Conservation (phyloP, 1,140 invertebrate genomes). For the Nebria ingens region DNA sequence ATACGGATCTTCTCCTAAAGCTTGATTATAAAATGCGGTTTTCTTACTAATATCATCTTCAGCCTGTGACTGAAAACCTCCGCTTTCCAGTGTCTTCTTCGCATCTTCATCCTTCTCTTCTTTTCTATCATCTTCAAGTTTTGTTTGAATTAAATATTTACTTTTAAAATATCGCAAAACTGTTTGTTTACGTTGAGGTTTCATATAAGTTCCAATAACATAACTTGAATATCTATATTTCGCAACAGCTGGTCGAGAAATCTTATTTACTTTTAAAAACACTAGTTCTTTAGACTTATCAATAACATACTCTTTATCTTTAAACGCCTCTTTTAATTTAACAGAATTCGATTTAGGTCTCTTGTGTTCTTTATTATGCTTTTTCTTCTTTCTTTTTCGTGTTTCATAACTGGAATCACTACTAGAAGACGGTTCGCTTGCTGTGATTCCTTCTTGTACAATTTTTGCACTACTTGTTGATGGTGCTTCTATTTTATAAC, state of each 20-base stretch:
- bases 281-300: conserved; percentile 37
- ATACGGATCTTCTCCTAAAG: conserved; percentile 36
- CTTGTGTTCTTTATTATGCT: conserved; percentile 17
- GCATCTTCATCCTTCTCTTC: conserved; percentile 17
- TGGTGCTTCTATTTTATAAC: conserved; percentile 25
- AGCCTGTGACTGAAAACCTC: conserved; percentile 24
- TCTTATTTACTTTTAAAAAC: conserved; percentile 37
- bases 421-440: background rate
- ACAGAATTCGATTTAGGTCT: conserved; percentile 14
- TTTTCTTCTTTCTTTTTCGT: conserved; percentile 21
- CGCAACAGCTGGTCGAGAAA: conserved; percentile 36
- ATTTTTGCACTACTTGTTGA: conserved; percentile 13
- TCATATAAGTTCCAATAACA: background rate
- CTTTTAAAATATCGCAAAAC: conserved; percentile 32
- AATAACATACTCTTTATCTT: conserved; percentile 40
- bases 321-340: conserved; percentile 27
- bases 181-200: conserved; percentile 21
- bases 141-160: conserved; percentile 24
- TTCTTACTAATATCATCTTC: conserved; percentile 38
- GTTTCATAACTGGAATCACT: background rate
- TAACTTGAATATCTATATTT: conserved; percentile 28
- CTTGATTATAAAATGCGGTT: conserved; percentile 41
- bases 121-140: conserved; percentile 20
- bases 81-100: conserved; percentile 14
- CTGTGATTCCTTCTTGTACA: background rate